phyloP scores from a whole-genome alignment of 2,113 vertebrate species.

The Dipodomys stephensi region DNA sequence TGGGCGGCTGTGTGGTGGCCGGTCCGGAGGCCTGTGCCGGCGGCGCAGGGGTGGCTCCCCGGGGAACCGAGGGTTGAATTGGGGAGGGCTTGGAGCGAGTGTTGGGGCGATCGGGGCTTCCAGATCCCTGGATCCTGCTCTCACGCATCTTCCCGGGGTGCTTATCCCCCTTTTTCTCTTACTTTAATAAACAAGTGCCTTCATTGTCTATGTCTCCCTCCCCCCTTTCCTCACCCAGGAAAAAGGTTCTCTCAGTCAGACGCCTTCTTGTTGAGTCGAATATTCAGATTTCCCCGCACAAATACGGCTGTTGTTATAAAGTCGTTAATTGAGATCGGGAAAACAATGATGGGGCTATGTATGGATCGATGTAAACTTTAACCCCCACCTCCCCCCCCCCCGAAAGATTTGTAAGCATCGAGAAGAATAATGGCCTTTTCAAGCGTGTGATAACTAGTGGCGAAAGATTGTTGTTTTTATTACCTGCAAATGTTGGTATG shows the following conservation, averaged over 20 bases:
- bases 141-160: background rate
- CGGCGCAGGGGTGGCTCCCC: background rate
- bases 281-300: slow-evolving; percentile 6
- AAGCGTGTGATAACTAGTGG: background rate
- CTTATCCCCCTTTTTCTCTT: background rate
- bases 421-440: background rate
- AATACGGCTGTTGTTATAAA: slow-evolving; percentile 49
- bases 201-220: slow-evolving; percentile 5
- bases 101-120: background rate
- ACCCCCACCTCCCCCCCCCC: background rate
- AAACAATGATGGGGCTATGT: slow-evolving; percentile 10
- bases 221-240: background rate
- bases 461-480: slow-evolving; percentile 10
- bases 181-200: background rate
- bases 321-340: slow-evolving; percentile 38
- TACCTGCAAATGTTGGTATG: background rate
- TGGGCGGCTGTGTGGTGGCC: background rate
- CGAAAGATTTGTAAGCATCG: slow-evolving; percentile 1
- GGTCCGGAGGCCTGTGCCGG: background rate
- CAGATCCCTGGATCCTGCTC: background rate
- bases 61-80: background rate
- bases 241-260: background rate
- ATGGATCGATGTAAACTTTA: background rate
- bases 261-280: slow-evolving; percentile 4
- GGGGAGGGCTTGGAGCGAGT: background rate